Base-by-base conservation (phyloP, 2,113 vertebrate genomes). In the Agelaius phoeniceus region DNA sequence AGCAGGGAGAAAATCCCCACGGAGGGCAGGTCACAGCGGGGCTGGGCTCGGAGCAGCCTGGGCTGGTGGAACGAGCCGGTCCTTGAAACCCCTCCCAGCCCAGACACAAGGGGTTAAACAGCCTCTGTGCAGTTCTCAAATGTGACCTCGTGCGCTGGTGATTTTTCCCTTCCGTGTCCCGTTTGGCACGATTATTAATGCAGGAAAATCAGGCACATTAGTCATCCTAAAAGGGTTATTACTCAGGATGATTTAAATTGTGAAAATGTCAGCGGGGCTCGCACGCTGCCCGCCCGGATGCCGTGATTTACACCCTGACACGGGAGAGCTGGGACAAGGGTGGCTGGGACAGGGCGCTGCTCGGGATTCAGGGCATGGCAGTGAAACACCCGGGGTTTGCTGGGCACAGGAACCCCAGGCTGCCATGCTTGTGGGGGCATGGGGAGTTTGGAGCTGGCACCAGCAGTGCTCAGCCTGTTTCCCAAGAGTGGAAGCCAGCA, bases 161-260 rank as follows among this genome's bases (percentile, higher is more conserved):
- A 97, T 97, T 97, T 97, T 97, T 96, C 96, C 97, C 94, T 94
- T 94, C 97, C 92, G 78, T 94, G 96, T 98, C 97, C 96, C 69
- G 41, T 87, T 97, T 95, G 96, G 97, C 97, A 98, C 97, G 66
- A 94, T 98, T 98, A 98, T 98, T 98, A 98, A 98, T 98, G 98
- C 98, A 97, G 97, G 97, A 94, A 98, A 98, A 98, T 98, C 98
- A 97, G 98, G 95, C 93, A 58, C 98, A 98, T 98, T 98, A 98
- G 98, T 98, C 98, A 98, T 98, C 98, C 98, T 98, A 98, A 98
- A 98, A 98, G 98, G 98, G 98, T 98, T 98, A 98, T 98, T 98
- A 98, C 97, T 98, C 98, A 98, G 94, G 97, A 98, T 98, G 98
- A 98, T 98, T 98, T 98, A 98, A 98, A 98, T 98, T 97, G 98